Evolutionary conservation across 2,113 vertebrate species (phyloP), one percentile per base, ranked within the genome.

Genomic region (Hepsetus odoe): DNA sequence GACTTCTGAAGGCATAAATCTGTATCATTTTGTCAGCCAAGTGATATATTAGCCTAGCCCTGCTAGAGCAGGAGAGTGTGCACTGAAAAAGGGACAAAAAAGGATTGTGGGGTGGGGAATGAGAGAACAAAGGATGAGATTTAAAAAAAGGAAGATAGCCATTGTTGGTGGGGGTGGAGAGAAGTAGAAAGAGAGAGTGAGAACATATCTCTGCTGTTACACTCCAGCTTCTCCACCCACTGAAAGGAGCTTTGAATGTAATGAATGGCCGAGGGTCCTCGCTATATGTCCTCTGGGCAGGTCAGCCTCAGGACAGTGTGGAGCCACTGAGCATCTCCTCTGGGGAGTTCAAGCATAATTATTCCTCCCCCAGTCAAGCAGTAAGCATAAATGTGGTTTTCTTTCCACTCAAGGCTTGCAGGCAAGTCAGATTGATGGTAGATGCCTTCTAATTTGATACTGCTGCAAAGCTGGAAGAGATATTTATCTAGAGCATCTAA

Each of bases 311-410:
- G 71, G 71, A 67, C 61, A 67, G 61, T 62, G 18, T 61, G 22
- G 51, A 80, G 35, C 59, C 70, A 56, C 69, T 42, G 59, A 32
- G 46, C 32, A 32, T 40, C 61, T 24, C 20, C 77, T 72, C 58
- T 40, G 32, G 35, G 75, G 75, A 51, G 65, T 81, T 42, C 80
- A 62, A 24, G 74, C 82, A 56, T 80, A 81, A 87, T 89, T 86
- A 86, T 85, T 80, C 70, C 65, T 74, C 72, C 72, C 51, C 76
- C 80, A 26, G 70, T 53, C 35, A 38, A 49, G 42, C 65, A 49
- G 35, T 70, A 22, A 69, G 64, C 35, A 76, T 18, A 55, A 67
- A 67, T 56, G 26, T 38, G 22, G 51, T 6, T 10, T 35, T 51
- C 53, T 44, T 30, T 22, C 6, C 30, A 55, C 22, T 55, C 30